Base-by-base conservation (phyloP, 2,888 invertebrate species). In the Hetaerina titia region DNA sequence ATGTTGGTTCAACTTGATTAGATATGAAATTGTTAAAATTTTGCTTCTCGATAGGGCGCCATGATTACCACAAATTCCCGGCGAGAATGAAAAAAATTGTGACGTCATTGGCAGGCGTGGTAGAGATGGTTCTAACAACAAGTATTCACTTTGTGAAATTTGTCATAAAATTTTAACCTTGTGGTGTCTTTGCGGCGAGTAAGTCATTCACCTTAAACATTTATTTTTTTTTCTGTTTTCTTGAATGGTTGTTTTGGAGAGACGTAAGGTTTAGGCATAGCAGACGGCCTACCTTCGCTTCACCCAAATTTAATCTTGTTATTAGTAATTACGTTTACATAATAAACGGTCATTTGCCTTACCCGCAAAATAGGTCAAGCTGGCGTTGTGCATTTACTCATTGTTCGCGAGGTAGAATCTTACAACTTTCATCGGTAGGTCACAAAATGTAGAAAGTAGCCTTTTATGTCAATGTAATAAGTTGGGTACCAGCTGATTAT, bases 31-130 rank as follows among this genome's bases (percentile, higher is more conserved):
- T 45, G 9, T 19, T 22, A 22, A 57, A 89, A 8, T 89, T 89
- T 89, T n/a, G 9, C 17, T 22, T 56, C 19, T 13, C 15, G 11
- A 57, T n/a, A 57, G 56, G 92, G 92, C 92, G 92, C 92, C 92
- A 92, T 92, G 69, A 69, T 92, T 74, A 92, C 69, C 92, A 92
- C 92, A 69, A 81, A 69, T 92, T 56, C 92, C 92, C 92, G 92
- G 92, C 92, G 92, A 92, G 89, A 64, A 92, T 69, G 63, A 90
- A 92, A 92, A 92, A 92, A 92, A 56, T 22, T 92, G 92, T 96
- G 96, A 97, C 96, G 96, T 97, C 97, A 97, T 96, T 96, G 96
- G 96, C 96, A 97, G 97, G 96, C 97, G 96, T 96, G 96, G 96
- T 96, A 96, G 96, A 95, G 95, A 96, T 96, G 96, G 89, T 95